phyloP scores from a whole-genome alignment of 1,140 invertebrate genomes.

The Leptopilina clavipes region DNA sequence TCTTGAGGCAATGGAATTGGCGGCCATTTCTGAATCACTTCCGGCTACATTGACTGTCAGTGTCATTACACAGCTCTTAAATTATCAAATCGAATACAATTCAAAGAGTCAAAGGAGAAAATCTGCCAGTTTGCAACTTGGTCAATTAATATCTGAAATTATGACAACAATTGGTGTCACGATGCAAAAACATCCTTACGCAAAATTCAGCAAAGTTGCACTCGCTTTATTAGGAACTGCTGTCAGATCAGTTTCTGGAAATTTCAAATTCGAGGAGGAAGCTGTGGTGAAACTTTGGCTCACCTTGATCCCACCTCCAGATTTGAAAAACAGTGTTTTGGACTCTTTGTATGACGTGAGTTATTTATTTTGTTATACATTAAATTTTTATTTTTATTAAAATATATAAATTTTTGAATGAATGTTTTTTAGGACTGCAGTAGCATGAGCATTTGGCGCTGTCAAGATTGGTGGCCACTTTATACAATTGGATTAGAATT shows the following conservation, averaged over 20 bases:
- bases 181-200: constrained; percentile 65
- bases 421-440: constrained; percentile 54
- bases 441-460: constrained; percentile 64
- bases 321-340: constrained; percentile 68
- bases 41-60: constrained; percentile 67
- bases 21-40: constrained; percentile 49
- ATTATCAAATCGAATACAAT: constrained; percentile 59
- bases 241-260: constrained; percentile 57
- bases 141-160: constrained; percentile 66
- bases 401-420: constrained; percentile 22
- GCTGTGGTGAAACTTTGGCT: constrained; percentile 68
- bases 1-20: constrained; percentile 40
- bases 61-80: constrained; percentile 65
- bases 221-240: constrained; percentile 64
- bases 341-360: constrained; percentile 67
- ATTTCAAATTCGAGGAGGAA: constrained; percentile 62
- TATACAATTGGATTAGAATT: constrained; percentile 71
- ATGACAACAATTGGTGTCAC: constrained; percentile 65
- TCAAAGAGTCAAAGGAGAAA: constrained; percentile 44
- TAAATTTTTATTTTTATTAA: background rate
- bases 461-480: constrained; percentile 72
- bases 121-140: constrained; percentile 61
- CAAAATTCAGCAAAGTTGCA: constrained; percentile 66
- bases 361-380: constrained; percentile 5
- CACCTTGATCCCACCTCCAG: constrained; percentile 65